Base-by-base conservation (phyloP, 2,888 invertebrate species). In the Rhagium mordax region DNA sequence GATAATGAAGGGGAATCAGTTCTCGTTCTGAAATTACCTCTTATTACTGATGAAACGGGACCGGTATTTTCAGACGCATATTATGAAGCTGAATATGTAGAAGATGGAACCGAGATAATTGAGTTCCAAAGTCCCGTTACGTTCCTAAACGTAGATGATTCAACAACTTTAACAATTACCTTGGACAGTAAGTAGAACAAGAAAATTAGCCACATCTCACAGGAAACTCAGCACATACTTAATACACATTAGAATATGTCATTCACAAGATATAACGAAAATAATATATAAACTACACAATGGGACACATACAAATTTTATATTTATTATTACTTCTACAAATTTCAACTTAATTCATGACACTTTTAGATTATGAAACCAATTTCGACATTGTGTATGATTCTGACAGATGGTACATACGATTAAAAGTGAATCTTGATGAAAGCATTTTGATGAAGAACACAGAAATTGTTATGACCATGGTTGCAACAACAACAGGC, bases 41-140 rank as follows among this genome's bases (percentile, higher is more conserved):
- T 29, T 10, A 15, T 47, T n/a, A n/a, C 7, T n/a, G 21, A 47
- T 10, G 33, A 41, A 7, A 7, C 18, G 1, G 47, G n/a, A 2
- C 61, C 47, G 8, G 13, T 21, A 47, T 61, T 61, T 61, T 21
- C 61, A 10, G 48, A 48, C 3, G 61, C 61, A 4, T 61, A 61
- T 48, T 61, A 61, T 6, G 6, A 7, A 61, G 61, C 61, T 21
- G 47, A 61, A n/a, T 61, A 61, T 18, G 4, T 6, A 59, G 41
- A 41, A 10, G 59, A 33, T 16, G 59, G 29, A 16, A 59, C 20
- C 1, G 15, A 3, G 8, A 18, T 41, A 20, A 48, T 61, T 21
- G 61, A 61, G n/a, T 61, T 61, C 20, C 13, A 47, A 20, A 48
- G 20, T 15, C 21, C 61, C 2, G 3, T 61, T 5, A 4, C 18